Evolutionary conservation across 2,888 invertebrate genomes (phyloP).

Genomic region (Phaedon cochleariae): DNA sequence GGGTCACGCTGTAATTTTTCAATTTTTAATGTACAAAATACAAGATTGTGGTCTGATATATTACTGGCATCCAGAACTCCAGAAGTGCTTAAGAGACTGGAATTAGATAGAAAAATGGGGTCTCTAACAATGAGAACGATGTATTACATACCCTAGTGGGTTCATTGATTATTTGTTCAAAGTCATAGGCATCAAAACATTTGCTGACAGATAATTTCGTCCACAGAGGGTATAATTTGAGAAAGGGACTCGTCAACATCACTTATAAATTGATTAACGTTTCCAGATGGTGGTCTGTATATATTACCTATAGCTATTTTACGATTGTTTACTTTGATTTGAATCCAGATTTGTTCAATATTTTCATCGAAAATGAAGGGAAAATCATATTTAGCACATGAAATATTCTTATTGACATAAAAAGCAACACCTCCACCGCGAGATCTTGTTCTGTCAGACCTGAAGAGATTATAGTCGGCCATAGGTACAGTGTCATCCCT

Average conservation of each 20-base stretch:
- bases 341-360: conserved; percentile 11
- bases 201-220: background rate
- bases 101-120: background rate
- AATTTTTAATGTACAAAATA: background rate
- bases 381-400: conserved; percentile 3
- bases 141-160: background rate
- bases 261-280: background rate
- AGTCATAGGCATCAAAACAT: background rate
- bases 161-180: background rate
- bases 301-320: background rate
- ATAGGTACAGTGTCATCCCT: conserved; percentile 4
- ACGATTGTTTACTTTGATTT: background rate
- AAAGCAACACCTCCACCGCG: conserved; percentile 4
- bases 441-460: background rate
- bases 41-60: background rate
- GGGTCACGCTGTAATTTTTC: background rate
- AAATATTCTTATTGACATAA: background rate
- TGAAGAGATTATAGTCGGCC: background rate
- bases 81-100: background rate
- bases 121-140: conserved; percentile 1
- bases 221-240: background rate
- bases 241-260: background rate
- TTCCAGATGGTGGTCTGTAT: background rate
- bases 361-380: background rate
- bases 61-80: background rate